Percentiles rank a stretch among this genome's conserved stretches.
Conservation (phyloP, 2,888 invertebrate species). For the Limnephilus lunatus region DNA sequence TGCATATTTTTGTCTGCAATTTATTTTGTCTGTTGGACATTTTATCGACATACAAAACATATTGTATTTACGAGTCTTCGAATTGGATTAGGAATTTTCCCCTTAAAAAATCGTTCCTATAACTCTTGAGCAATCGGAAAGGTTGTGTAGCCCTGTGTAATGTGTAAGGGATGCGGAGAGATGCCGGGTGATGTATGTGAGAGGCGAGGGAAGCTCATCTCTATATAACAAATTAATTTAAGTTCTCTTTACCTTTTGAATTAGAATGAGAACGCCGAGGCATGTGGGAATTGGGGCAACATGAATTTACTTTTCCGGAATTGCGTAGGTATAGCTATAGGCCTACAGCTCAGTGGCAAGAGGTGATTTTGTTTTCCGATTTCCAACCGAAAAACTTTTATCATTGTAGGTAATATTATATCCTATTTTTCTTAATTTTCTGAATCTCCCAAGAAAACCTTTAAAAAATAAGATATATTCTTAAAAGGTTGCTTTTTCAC, state of each 20-base stretch:
- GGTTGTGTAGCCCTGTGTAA: background rate
- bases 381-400: background rate
- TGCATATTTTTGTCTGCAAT: too few species aligned
- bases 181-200: conserved; percentile 44
- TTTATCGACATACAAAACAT: too few species aligned
- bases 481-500: too few species aligned
- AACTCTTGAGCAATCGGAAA: background rate
- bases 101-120: background rate
- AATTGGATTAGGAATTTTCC: background rate
- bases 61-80: too few species aligned
- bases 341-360: conserved; percentile 2
- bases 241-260: conserved; percentile 53
- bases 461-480: too few species aligned
- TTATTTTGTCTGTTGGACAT: too few species aligned
- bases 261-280: conserved; percentile 36
- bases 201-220: conserved; percentile 28
- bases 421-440: too few species aligned
- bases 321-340: conserved; percentile 9
- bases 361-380: background rate
- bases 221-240: conserved; percentile 52
- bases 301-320: conserved; percentile 42
- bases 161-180: background rate
- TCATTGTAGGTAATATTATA: too few species aligned
- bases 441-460: too few species aligned
- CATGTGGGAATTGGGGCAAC: conserved; percentile 40